Evolutionary conservation across 2,797 vertebrate genomes (phyloP), one percentile per base, ranked within the genome.

Genomic region (Argya squamiceps): DNA sequence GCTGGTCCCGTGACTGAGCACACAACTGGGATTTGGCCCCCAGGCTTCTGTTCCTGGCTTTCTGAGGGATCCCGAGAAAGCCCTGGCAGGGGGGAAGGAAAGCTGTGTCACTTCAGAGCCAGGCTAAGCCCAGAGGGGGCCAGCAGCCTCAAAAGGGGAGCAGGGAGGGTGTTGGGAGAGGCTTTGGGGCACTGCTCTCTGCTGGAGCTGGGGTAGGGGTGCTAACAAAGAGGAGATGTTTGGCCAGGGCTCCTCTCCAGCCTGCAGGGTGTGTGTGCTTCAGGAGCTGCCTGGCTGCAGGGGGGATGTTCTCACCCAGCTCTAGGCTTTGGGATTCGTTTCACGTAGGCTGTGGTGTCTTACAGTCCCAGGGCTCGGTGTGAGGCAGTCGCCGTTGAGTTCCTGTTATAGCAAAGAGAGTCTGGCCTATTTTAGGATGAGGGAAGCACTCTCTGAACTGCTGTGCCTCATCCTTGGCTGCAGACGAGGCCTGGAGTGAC

Each of bases 11-110:
- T 92, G 94, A 60, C 86, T 36, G 36, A 83, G 5, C 64, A 41
- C 58, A 34, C 89, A 30, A 6, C 34, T 58, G 92, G 88, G 91
- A 68, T 53, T 37, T 43, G 43, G 91, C 84, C 84, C 77, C 81
- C 53, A 34, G 92, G 78, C 78, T 95, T 32, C 90, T 95, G 84
- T 56, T 93, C 76, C 81, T 95, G 84, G 88, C 81, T 74, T 43
- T 36, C 70, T 0, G 2, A 58, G 52, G 30, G 60, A 92, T 79
- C 41, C 63, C 26, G 30, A 87, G 94, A 39, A 95, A 92, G 80
- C 24, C 70, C 11, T 0, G 1, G 63, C 1, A 0, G 8, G 9
- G 30, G 55, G n/a, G 47, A 78, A 71, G 77, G 83, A 43, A 91
- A 87, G 65, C 80, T 32, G 74, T 32, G 65, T 26, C 13, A 26